Evolutionary conservation across 2,888 invertebrate species (phyloP), one percentile per base, ranked within the genome.

Genomic region (Cynaeus angustus): DNA sequence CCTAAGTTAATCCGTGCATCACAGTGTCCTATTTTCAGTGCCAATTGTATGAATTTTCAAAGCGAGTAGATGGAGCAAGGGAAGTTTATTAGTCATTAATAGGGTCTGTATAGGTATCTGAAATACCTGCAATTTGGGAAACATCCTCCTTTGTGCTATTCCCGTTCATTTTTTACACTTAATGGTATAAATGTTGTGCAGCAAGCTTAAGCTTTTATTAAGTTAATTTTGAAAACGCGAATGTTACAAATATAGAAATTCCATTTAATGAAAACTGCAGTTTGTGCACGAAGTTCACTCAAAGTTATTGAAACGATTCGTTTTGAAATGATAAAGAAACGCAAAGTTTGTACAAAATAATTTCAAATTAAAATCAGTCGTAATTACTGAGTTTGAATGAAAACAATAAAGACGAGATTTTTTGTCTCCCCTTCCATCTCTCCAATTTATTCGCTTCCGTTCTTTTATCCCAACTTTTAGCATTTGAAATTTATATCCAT

Each of bases 401-500:
- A 59, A 59, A 46, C 59, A 59, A 46, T 45, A 43, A 33, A 28
- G 43, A 26, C 14, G 28, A 50, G n/a, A 9, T 16, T 58, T 56
- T 58, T 58, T 58, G 37, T 16, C 48, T 33, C 41, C 41, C 48
- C 14, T 48, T 8, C 16, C 26, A 9, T 61, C 30, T 28, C 26
- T 4, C 48, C 46, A 48, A 61, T 61, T 62, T 50, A 41, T 46
- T 65, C 55, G 52, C 45, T 45, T 65, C 46, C 37, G 56, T 41
- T 48, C 43, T 56, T 66, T 66, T 56, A 56, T 46, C 38, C 52
- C 64, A 37, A 58, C 50, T 69, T 67, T 65, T 58, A 64, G 52
- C 58, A 58, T 69, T 69, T 58, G 56, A 37, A 55, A 56, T 66
- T 56, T 45, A 53, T 53, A 56, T 46, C 68, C 50, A 56, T 58